phyloP scores from a whole-genome alignment of 2,113 vertebrate species.

The Aphyosemion australe region DNA sequence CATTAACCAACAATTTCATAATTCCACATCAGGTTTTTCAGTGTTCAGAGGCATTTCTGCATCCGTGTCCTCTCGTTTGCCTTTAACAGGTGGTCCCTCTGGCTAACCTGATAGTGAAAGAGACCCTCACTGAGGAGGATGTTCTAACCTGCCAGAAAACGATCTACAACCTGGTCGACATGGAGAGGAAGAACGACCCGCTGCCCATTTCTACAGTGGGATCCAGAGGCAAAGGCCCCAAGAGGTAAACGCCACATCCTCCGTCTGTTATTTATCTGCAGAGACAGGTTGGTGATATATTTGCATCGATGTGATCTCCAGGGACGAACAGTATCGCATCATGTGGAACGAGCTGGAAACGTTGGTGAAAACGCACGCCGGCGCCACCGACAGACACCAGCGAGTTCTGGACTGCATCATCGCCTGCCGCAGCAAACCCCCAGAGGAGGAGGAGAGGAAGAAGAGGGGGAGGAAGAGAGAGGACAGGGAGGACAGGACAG shows the following conservation, averaged over 20 bases:
- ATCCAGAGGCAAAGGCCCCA: slow-evolving; percentile 97
- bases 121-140: slow-evolving; percentile 92
- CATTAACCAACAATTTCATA: too few relatives aligned
- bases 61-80: not conserved
- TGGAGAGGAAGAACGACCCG: slow-evolving; percentile 98
- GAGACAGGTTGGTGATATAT: not conserved
- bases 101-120: slow-evolving; percentile 96
- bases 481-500: slow-evolving; percentile 91
- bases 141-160: slow-evolving; percentile 98
- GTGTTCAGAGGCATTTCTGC: not conserved
- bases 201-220: slow-evolving; percentile 98
- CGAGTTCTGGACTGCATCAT: slow-evolving; percentile 92
- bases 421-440: slow-evolving; percentile 95
- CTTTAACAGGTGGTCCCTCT: slow-evolving; percentile 90
- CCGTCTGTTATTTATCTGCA: too few relatives aligned
- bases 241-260: slow-evolving; percentile 80
- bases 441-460: slow-evolving; percentile 95
- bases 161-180: slow-evolving; percentile 96
- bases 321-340: slow-evolving; percentile 97
- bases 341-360: slow-evolving; percentile 99
- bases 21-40: not conserved
- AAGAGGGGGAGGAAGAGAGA: slow-evolving; percentile 95
- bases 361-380: slow-evolving; percentile 90
- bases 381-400: slow-evolving; percentile 90
- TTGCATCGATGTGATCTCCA: slow-evolving; percentile 43